These are phyloP conservation scores for Gobiocypris rarus DNA, from an alignment of 2,113 vertebrate genomes.

Conservation along the genomic window DNA sequence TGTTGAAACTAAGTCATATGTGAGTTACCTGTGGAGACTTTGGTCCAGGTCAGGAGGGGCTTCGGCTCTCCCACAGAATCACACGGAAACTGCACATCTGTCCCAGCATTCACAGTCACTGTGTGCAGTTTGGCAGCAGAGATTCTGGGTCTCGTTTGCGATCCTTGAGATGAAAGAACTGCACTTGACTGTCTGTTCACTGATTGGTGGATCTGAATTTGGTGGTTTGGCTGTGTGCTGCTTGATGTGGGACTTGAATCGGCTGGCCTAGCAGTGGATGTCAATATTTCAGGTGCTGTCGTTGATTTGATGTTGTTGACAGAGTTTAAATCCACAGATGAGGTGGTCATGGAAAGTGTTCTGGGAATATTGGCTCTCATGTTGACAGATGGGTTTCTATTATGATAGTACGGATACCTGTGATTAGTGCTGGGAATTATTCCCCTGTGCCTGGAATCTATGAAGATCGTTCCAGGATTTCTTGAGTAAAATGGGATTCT, in stretches of 20 bases:
- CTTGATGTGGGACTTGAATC: constrained; percentile 20
- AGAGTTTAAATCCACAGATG: constrained; percentile 42
- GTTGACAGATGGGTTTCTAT: constrained; percentile 63
- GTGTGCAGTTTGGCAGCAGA: constrained; percentile 73
- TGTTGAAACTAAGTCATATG: background rate
- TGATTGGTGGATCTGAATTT: constrained; percentile 47
- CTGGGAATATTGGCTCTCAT: constrained; percentile 56
- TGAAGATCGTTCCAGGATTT: constrained; percentile 72
- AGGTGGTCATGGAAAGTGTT: too few relatives aligned
- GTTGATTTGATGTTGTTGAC: constrained; percentile 43
- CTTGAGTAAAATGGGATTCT: constrained; percentile 66
- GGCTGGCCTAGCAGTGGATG: background rate
- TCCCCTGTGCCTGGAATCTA: constrained; percentile 75
- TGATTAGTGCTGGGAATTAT: constrained; percentile 51
- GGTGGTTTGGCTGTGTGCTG: constrained; percentile 35
- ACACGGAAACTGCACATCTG: constrained; percentile 80
- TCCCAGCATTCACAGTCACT: constrained; percentile 78
- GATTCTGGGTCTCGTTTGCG: constrained; percentile 78
- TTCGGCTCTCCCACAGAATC: constrained; percentile 84
- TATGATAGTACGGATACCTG: constrained; percentile 58
- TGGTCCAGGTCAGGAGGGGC: constrained; percentile 90
- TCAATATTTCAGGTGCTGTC: background rate
- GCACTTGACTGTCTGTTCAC: constrained; percentile 46
- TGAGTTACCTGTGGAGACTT: constrained; percentile 87
- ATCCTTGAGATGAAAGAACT: constrained; percentile 34